Conservation (phyloP, 2,113 vertebrate genomes). For the Catharus bicknelli region DNA sequence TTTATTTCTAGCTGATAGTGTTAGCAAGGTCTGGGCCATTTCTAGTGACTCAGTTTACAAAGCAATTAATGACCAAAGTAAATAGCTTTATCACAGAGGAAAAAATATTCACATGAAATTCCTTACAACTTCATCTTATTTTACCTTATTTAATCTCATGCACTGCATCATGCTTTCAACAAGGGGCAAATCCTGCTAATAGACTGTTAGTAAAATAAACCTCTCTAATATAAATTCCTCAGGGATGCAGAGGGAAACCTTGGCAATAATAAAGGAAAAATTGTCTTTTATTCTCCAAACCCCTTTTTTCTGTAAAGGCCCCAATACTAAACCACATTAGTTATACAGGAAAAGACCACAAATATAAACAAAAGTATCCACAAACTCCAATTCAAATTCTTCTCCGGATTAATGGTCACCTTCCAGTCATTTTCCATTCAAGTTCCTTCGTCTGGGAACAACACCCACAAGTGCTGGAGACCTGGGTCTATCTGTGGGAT, state of each 20-base stretch:
- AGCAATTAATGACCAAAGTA: not conserved
- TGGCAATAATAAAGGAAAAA: not conserved
- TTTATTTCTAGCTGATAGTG: not conserved
- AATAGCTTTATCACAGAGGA: not conserved
- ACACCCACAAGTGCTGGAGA: not conserved
- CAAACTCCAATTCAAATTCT: not conserved
- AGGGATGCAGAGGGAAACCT: not conserved
- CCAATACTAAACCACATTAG: not conserved
- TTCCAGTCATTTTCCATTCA: constrained; percentile 9
- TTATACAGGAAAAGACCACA: not conserved
- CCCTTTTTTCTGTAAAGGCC: not conserved
- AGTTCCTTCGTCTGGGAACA: not conserved
- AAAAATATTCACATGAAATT: not conserved
- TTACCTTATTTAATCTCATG: not conserved
- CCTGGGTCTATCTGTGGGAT: not conserved
- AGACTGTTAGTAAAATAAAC: not conserved
- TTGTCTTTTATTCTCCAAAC: not conserved
- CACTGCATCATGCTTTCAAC: not conserved
- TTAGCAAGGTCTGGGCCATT: not conserved
- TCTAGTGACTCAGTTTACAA: not conserved
- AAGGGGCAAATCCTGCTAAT: not conserved
- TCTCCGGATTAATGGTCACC: not conserved
- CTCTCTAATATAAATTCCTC: not conserved
- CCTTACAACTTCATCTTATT: not conserved
- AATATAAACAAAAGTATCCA: constrained; percentile 2